Conservation (phyloP, 2,888 invertebrate species). For the Neoaliturus tenellus region DNA sequence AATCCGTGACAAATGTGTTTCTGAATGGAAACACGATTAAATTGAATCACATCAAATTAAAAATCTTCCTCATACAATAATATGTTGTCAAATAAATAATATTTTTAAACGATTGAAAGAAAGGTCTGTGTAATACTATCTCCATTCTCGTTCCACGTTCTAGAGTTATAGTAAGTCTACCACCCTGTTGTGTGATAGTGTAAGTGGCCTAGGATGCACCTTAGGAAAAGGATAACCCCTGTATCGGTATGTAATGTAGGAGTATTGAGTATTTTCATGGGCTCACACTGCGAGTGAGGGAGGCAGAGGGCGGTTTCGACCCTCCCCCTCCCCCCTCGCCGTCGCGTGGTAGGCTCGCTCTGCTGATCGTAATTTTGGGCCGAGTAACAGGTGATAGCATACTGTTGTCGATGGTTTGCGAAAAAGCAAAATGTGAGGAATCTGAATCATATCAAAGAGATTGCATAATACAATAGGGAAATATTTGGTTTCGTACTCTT, state of each 20-base stretch:
- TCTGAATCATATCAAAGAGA: not conserved
- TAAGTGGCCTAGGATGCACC: not conserved
- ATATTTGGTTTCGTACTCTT: too few relatives aligned
- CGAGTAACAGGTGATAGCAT: slow-evolving; percentile 24
- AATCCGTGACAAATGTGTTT: too few relatives aligned
- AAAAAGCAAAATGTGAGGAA: too few relatives aligned
- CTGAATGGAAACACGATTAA: too few relatives aligned
- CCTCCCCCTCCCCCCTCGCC: not conserved
- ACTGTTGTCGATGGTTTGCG: not conserved
- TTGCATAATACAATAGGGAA: too few relatives aligned
- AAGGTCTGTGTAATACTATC: slow-evolving; percentile 6
- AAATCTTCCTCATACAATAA: too few relatives aligned
- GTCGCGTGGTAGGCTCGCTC: not conserved
- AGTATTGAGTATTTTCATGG: slow-evolving; percentile 25
- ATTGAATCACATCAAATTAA: too few relatives aligned
- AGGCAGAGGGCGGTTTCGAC: not conserved
- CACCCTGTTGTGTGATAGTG: not conserved
- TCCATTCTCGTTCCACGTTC: not conserved
- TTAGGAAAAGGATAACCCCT: not conserved
- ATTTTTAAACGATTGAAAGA: too few relatives aligned
- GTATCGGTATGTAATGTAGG: not conserved
- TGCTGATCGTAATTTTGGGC: not conserved
- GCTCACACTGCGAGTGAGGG: not conserved
- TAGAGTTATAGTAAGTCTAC: not conserved
- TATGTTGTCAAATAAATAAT: too few relatives aligned